A percentile compares a stretch with the other conserved stretches of the same genome.
phyloP scores from a whole-genome alignment of 2,797 vertebrate species.

The Synanceia verrucosa region DNA sequence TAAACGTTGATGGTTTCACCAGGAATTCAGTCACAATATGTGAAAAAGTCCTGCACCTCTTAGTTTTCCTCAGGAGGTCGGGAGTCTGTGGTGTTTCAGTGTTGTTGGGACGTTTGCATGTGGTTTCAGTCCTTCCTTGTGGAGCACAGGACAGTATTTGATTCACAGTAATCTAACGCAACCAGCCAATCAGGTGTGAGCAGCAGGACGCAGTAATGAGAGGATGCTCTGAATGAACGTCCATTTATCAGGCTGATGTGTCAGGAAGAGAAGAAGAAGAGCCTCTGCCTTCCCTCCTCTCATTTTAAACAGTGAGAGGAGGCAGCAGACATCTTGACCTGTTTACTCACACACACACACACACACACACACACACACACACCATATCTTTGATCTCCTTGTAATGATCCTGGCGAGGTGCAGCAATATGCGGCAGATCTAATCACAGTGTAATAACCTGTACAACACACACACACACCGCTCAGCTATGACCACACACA shows the following conservation, averaged over 20 bases:
- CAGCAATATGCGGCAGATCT: slow-evolving; percentile 46
- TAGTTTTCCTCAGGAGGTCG: neutral
- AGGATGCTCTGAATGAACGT: neutral
- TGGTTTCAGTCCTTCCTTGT: too few species aligned
- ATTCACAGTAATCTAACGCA: neutral
- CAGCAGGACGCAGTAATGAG: neutral
- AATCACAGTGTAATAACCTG: slow-evolving; percentile 49
- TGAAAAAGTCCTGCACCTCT: too few species aligned
- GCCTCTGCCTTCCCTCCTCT: neutral
- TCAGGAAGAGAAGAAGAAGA: slow-evolving; percentile 34
- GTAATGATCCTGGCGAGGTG: slow-evolving; percentile 58
- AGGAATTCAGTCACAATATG: too few species aligned
- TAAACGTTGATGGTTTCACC: neutral
- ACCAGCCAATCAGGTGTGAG: neutral
- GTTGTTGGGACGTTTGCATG: neutral
- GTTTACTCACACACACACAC: slow-evolving; percentile 51
- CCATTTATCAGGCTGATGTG: slow-evolving; percentile 29
- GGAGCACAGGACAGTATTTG: neutral
- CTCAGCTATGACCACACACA: slow-evolving; percentile 11
- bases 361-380: slow-evolving; percentile 30
- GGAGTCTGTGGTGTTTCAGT: neutral
- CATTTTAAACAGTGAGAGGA: slow-evolving; percentile 79
- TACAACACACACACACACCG: slow-evolving; percentile 7
- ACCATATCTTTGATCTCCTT: slow-evolving; percentile 55
- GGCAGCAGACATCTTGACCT: slow-evolving; percentile 61